Percentiles rank a stretch among this genome's conserved stretches.
phyloP scores from a whole-genome alignment of 2,888 invertebrate genomes.

The Chironomus tentans region DNA sequence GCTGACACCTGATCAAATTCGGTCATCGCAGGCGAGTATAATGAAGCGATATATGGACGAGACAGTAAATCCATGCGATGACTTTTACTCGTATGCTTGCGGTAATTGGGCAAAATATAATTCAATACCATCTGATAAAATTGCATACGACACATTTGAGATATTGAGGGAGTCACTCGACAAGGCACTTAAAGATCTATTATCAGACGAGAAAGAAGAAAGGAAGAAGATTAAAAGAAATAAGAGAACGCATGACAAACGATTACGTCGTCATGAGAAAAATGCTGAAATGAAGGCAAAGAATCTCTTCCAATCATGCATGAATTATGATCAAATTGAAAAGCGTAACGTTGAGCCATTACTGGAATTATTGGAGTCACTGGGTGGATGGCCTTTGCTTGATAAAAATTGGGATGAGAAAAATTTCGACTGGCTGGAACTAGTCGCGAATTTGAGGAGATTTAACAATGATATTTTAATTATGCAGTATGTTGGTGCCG shows the following conservation, averaged over 20 bases:
- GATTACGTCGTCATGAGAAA: constrained; percentile 26
- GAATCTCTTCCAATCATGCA: constrained; percentile 75
- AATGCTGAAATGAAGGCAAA: constrained; percentile 74
- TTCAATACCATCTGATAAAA: constrained; percentile 81
- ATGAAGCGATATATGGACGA: constrained; percentile 72
- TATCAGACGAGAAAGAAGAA: constrained; percentile 40
- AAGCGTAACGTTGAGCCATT: constrained; percentile 64
- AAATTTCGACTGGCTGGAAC: constrained; percentile 61
- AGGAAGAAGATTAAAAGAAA: not conserved
- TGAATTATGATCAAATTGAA: constrained; percentile 66
- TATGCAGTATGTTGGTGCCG: constrained; percentile 83
- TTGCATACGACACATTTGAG: constrained; percentile 83
- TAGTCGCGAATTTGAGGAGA: constrained; percentile 63
- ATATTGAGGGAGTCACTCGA: constrained; percentile 76
- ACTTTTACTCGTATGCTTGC: constrained; percentile 78
- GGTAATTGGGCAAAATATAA: constrained; percentile 79
- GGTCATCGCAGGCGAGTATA: constrained; percentile 54
- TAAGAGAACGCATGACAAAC: not conserved
- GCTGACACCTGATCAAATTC: constrained; percentile 43
- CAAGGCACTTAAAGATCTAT: constrained; percentile 54
- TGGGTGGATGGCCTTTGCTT: constrained; percentile 87
- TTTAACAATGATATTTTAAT: constrained; percentile 81
- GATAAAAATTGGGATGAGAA: constrained; percentile 53
- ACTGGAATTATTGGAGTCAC: constrained; percentile 52
- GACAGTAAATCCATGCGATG: constrained; percentile 63